Base-by-base conservation (phyloP, 1,140 invertebrate genomes). In the Helicoverpa zea region DNA sequence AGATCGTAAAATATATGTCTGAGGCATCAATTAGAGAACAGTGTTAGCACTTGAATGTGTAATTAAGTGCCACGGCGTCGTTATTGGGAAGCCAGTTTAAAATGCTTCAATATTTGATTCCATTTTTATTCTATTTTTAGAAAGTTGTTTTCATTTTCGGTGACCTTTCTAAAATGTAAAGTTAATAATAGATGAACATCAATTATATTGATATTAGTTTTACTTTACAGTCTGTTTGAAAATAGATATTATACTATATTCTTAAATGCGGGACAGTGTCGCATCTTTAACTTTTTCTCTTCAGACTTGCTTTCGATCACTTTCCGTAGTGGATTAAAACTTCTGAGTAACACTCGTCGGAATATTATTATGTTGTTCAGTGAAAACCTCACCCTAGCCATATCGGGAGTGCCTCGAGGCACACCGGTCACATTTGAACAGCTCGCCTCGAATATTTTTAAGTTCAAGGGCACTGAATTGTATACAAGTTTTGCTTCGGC, bases 391-490 rank as follows among this genome's bases (percentile, higher is more conserved):
- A 70, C 76, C 76, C 76, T 79, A 81, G 54, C 84, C 84, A 80
- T 83, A 83, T 82, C 76, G 66, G 84, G 76, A 75, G 56, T 72
- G 68, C 80, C 84, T 81, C 76, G 82, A 83, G 82, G 82, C 82
- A 79, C 76, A 81, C 86, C 81, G 85, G 83, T 85, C 78, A 79
- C 72, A 86, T 84, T 84, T 86, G 84, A 91, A 80, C 86, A 79
- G 87, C 85, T 84, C 76, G 81, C 83, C 79, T 81, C 79, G 76
- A 81, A 74, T 81, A 81, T 85, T 86, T 83, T 86, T 84, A 91
- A 92, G 90, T 92, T 92, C 90, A 91, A 88, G 90, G 90, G 64
- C 85, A 86, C 78, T 63, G 80, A 87, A 89, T 90, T 88, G 84
- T 88, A 86, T 91, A 84, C 84, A 84, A 78, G 81, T 83, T 86